Conservation (phyloP, 2,797 vertebrate genomes). For the Gobio occitaniae region DNA sequence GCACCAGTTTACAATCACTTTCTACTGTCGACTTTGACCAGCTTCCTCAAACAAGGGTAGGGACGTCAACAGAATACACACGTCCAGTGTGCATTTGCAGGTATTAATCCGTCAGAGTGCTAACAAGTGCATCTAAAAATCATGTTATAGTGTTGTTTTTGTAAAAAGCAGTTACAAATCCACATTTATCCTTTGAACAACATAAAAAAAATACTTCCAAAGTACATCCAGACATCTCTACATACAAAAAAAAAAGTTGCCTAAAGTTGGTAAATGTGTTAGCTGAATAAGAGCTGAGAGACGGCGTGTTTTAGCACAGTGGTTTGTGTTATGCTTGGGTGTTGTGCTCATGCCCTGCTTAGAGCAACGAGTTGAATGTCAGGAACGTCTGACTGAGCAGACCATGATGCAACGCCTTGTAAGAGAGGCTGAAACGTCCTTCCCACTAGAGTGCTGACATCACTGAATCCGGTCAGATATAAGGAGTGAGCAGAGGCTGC, state of each 20-base stretch:
- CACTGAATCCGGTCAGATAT: conserved; percentile 2
- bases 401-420: conserved; percentile 80
- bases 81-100: not conserved
- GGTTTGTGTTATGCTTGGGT: not conserved
- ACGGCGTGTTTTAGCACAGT: not conserved
- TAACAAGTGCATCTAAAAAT: not conserved
- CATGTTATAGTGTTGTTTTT: not conserved
- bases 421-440: conserved; percentile 70
- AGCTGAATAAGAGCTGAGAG: conserved; percentile 38
- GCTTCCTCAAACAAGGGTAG: conserved; percentile 53
- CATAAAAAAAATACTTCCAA: not conserved
- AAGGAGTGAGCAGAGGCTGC: not conserved
- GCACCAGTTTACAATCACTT: conserved; percentile 22
- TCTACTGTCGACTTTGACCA: conserved; percentile 55
- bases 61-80: not conserved
- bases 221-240: not conserved
- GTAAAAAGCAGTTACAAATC: not conserved
- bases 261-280: not conserved
- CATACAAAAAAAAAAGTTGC: not conserved
- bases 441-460: conserved; percentile 40
- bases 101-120: not conserved
- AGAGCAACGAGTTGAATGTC: conserved; percentile 58
- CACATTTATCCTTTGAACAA: not conserved
- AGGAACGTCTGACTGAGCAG: conserved; percentile 52
- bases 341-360: conserved; percentile 47